Evolutionary conservation across 2,888 invertebrate species (phyloP).

Genomic region (Hydraecia micacea): DNA sequence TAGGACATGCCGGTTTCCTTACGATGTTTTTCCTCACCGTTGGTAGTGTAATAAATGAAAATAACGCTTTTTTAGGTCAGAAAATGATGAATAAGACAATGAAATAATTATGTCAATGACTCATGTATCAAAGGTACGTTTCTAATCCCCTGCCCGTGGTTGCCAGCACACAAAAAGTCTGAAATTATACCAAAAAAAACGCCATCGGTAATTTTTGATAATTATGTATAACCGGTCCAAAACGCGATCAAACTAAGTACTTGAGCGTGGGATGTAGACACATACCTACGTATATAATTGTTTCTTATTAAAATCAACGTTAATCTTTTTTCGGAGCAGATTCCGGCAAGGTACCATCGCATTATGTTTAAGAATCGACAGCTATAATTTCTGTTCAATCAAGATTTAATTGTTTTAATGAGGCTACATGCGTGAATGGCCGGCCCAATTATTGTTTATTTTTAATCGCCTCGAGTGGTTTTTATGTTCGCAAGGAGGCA

Average conservation of each 20-base stretch:
- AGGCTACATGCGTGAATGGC: constrained; percentile 90
- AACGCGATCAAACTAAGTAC: constrained; percentile 84
- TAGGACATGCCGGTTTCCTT: no score
- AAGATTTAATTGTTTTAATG: constrained; percentile 91
- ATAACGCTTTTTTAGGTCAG: neutral
- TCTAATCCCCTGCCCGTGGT: constrained; percentile 65
- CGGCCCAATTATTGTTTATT: constrained; percentile 91
- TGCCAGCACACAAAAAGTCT: constrained; percentile 76
- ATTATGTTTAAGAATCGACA: constrained; percentile 90
- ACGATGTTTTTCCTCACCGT: neutral
- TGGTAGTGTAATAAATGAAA: neutral
- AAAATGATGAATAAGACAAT: constrained; percentile 37
- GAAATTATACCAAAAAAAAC: constrained; percentile 84
- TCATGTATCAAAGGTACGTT: constrained; percentile 64
- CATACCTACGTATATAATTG: constrained; percentile 88
- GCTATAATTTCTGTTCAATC: constrained; percentile 91
- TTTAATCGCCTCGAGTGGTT: constrained; percentile 90
- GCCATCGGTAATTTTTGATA: constrained; percentile 89
- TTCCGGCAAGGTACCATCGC: constrained; percentile 87
- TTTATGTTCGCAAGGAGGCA: constrained; percentile 89
- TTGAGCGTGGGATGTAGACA: constrained; percentile 86
- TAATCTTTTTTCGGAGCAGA: constrained; percentile 89
- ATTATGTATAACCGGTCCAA: constrained; percentile 86
- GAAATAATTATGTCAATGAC: constrained; percentile 54
- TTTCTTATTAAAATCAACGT: constrained; percentile 90